These are phyloP conservation scores for Ctenosaura bakeri DNA, from an alignment of 2,797 vertebrate genomes.

Conservation along the genomic window DNA sequence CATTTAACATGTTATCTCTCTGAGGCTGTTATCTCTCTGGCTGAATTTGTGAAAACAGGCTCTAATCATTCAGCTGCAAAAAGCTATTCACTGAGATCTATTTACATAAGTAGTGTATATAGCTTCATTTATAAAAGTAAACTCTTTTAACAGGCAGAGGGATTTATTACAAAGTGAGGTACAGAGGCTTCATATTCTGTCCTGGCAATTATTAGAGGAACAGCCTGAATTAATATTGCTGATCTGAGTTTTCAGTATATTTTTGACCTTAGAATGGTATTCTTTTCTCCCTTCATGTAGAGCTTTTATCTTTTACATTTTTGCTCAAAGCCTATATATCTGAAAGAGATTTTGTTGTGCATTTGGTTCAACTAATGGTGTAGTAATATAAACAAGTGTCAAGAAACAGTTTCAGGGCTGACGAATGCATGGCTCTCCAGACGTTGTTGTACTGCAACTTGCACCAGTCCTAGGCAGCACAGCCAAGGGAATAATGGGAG, in stretches of 20 bases:
- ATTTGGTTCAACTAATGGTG: neutral
- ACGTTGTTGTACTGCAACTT: neutral
- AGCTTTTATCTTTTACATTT: neutral
- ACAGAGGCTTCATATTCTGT: neutral
- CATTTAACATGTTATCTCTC: conserved; percentile 42
- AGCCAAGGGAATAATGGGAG: too few relatives aligned
- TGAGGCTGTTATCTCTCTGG: conserved; percentile 35
- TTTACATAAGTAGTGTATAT: conserved; percentile 21
- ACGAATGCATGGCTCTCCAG: neutral
- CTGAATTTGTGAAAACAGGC: conserved; percentile 35
- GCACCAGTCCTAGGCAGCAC: too few relatives aligned
- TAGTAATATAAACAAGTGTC: neutral
- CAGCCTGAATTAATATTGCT: conserved; percentile 5
- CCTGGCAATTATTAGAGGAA: neutral
- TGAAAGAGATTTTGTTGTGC: neutral
- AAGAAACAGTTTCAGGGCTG: neutral
- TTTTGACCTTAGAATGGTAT: neutral
- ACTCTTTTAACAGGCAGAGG: neutral
- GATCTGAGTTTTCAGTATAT: neutral
- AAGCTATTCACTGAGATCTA: conserved; percentile 23
- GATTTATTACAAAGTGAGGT: conserved; percentile 17
- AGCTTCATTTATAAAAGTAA: conserved; percentile 28
- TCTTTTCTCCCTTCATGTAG: neutral
- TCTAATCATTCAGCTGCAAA: conserved; percentile 26
- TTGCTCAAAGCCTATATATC: neutral